phyloP scores from a whole-genome alignment of 2,888 invertebrate genomes.

The Scaptomyza cyrtandrae region DNA sequence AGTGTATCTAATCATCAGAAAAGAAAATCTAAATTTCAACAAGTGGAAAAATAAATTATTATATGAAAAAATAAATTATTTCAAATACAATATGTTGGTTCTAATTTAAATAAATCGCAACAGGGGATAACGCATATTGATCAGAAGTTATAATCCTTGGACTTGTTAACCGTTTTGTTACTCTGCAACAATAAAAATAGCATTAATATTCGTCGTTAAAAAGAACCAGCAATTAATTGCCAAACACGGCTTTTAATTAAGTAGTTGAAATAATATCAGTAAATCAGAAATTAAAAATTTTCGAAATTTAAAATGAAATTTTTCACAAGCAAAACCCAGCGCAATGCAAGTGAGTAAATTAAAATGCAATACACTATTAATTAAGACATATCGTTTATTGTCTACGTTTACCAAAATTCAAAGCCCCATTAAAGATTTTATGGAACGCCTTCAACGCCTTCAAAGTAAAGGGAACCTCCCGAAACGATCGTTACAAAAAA shows the following conservation, averaged over 20 bases:
- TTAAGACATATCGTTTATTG: slow-evolving; percentile 52
- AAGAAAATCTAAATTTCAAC: not conserved
- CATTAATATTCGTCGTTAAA: slow-evolving; percentile 49
- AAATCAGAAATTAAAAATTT: slow-evolving; percentile 28
- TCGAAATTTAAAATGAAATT: slow-evolving; percentile 63
- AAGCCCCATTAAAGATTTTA: slow-evolving; percentile 53
- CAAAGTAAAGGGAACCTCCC: slow-evolving; percentile 60
- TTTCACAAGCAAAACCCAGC: slow-evolving; percentile 70
- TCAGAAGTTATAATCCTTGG: slow-evolving; percentile 12
- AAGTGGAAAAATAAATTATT: slow-evolving; percentile 20
- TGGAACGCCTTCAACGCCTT: slow-evolving; percentile 46
- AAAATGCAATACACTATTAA: slow-evolving; percentile 49
- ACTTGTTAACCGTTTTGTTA: slow-evolving; percentile 32
- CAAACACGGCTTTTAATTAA: slow-evolving; percentile 18
- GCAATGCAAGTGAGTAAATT: slow-evolving; percentile 76
- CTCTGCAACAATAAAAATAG: slow-evolving; percentile 7
- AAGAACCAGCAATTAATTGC: slow-evolving; percentile 43
- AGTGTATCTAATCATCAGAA: slow-evolving; percentile 9
- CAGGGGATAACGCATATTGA: slow-evolving; percentile 17
- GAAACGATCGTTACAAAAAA: slow-evolving; percentile 47
- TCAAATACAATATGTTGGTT: not conserved
- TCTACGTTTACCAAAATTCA: slow-evolving; percentile 47
- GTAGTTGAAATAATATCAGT: slow-evolving; percentile 9
- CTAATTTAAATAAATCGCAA: slow-evolving; percentile 14
- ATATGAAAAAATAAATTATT: slow-evolving; percentile 1